phyloP scores from a whole-genome alignment of 2,113 vertebrate genomes.

The Gila orcuttii region DNA sequence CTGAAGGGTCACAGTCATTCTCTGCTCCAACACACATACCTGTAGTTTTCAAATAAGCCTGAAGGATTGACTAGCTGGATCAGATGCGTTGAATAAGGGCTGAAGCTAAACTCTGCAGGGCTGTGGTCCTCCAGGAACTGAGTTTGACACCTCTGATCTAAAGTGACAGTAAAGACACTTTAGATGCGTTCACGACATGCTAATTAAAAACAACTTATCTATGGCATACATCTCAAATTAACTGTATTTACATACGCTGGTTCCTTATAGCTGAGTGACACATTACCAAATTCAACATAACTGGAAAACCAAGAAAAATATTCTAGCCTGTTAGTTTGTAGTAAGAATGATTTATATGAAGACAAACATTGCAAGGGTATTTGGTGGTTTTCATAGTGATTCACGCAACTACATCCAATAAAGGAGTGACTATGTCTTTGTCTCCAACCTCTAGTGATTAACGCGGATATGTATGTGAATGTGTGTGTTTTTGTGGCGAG shows the following conservation, averaged over 20 bases:
- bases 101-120: too few relatives aligned
- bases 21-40: too few relatives aligned
- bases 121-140: too few relatives aligned
- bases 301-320: slow-evolving; percentile 15
- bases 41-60: too few relatives aligned
- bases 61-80: too few relatives aligned
- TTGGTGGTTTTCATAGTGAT: not conserved
- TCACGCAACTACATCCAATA: not conserved
- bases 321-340: not conserved
- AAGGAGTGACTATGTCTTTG: slow-evolving; percentile 7
- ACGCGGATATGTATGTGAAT: not conserved
- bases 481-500: not conserved
- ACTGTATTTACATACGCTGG: not conserved
- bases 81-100: too few relatives aligned
- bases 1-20: too few relatives aligned
- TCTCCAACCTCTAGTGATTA: not conserved
- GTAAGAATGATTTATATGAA: not conserved
- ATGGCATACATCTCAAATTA: not conserved
- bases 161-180: too few relatives aligned
- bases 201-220: not conserved
- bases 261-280: not conserved
- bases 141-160: too few relatives aligned
- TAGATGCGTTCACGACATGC: too few relatives aligned
- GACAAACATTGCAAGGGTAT: not conserved
- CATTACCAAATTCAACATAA: not conserved